Evolutionary conservation across 2,113 vertebrate species (phyloP), one percentile per base, ranked within the genome.

Genomic region (Rhinichthys klamathensis): DNA sequence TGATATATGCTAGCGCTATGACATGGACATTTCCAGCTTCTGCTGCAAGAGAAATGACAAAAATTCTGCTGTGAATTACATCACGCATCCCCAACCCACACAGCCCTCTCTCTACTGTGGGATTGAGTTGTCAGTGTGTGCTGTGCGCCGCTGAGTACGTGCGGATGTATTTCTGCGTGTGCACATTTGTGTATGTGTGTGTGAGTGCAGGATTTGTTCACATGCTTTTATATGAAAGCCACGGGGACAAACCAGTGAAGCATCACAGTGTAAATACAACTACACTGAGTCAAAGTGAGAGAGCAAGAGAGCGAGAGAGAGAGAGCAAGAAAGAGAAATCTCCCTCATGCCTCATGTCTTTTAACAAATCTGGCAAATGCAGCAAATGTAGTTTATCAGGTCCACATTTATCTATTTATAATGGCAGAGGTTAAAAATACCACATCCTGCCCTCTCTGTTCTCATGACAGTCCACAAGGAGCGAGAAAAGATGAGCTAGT

Each of bases 241-340:
- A 89, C 86, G 83, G 80, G 90, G 89, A 92, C 82, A 85, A 91
- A 90, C 89, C 88, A 90, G 67, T 82, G 87, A 86, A 89, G 80
- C 89, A 90, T 93, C 90, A 92, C 82, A 90, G 87, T 88, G 89
- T 90, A 88, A 92, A 92, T 92, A 89, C 89, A 91, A 92, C 90
- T 89, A 89, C 89, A 92, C 91, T 86, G 77, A 90, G 74, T 54
- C 82, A 84, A 41, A 49, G 41, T 30, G 73, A 85, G 75, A 23
- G 67, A 54, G 61, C 56, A 8, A 54, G 30, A 67, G 32, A 35
- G 30, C 1, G 65, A 85, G 82, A 35, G 63, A 83, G 82, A 85
- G 84, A 83, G 87, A 86, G 72, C 58, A 7, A 79, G 73, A 30
- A 32, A 79, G 58, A 69, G 32, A 46, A 81, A 85, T 60, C 32